phyloP scores from a whole-genome alignment of 2,113 vertebrate species.

The Baryphthengus martii region DNA sequence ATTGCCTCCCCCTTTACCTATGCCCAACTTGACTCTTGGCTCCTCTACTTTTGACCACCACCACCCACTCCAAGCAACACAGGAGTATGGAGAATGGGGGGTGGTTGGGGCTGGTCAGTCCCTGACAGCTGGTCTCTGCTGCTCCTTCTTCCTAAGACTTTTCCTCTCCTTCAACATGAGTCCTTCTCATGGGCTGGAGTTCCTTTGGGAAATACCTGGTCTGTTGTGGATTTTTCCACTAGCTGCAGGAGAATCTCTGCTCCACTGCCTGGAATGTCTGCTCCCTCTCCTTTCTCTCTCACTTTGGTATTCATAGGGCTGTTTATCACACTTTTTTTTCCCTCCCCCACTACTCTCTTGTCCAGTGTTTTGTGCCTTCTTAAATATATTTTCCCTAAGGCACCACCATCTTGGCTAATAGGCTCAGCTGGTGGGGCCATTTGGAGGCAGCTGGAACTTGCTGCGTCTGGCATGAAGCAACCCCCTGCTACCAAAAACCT shows the following conservation, averaged over 20 bases:
- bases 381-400: not conserved
- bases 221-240: not conserved
- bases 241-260: not conserved
- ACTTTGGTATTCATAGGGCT: not conserved
- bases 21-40: not conserved
- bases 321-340: not conserved
- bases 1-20: not conserved
- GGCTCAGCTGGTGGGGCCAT: not conserved
- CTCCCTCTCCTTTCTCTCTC: not conserved
- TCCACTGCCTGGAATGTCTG: not conserved
- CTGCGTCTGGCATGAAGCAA: not conserved
- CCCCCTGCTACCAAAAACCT: not conserved
- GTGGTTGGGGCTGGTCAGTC: not conserved
- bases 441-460: not conserved
- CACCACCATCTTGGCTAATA: not conserved
- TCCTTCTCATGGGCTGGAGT: not conserved
- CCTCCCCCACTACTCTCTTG: not conserved
- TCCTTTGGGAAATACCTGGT: not conserved
- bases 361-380: not conserved
- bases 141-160: not conserved
- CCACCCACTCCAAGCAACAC: fast-evolving
- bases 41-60: not conserved
- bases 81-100: too few relatives aligned
- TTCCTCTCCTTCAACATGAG: not conserved
- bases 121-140: not conserved